Evolutionary conservation across 2,797 vertebrate species (phyloP).

Genomic region (Gymnoscopelus braueri): DNA sequence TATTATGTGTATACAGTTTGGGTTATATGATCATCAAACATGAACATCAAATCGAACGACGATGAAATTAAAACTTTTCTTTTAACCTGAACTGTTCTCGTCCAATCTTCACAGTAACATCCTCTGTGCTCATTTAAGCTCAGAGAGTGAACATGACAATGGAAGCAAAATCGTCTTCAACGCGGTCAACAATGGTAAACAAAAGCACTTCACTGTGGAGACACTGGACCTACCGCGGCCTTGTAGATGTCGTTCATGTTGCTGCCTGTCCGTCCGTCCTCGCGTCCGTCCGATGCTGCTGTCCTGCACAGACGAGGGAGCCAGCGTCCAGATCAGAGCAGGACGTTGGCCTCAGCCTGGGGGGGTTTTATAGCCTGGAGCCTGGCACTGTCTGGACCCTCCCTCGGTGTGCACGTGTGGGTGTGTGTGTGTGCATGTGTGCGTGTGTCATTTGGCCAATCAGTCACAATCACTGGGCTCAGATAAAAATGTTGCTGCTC

Average conservation of each 20-base stretch:
- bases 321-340: slow-evolving; percentile 70
- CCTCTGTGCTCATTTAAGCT: too few species aligned
- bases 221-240: slow-evolving; percentile 79
- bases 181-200: slow-evolving; percentile 9
- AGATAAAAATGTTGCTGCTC: slow-evolving; percentile 80
- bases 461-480: slow-evolving; percentile 80
- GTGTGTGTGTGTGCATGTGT: slow-evolving; percentile 55
- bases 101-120: too few species aligned
- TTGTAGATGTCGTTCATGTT: slow-evolving; percentile 87
- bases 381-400: slow-evolving; percentile 64
- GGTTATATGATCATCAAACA: too few species aligned
- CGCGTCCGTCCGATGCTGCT: slow-evolving; percentile 24
- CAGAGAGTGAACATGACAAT: too few species aligned
- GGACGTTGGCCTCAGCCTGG: slow-evolving; percentile 66
- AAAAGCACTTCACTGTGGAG: slow-evolving; percentile 6
- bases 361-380: slow-evolving; percentile 74
- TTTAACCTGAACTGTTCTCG: too few species aligned
- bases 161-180: too few species aligned
- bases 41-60: too few species aligned
- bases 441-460: slow-evolving; percentile 76
- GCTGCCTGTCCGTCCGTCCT: slow-evolving; percentile 53
- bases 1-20: too few species aligned
- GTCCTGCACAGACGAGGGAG: slow-evolving; percentile 67
- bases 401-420: slow-evolving; percentile 39
- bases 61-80: too few species aligned